A percentile compares a stretch with the other conserved stretches of the same genome.
Conservation (phyloP, 2,113 vertebrate species). For the Nannobrachium achirus region DNA sequence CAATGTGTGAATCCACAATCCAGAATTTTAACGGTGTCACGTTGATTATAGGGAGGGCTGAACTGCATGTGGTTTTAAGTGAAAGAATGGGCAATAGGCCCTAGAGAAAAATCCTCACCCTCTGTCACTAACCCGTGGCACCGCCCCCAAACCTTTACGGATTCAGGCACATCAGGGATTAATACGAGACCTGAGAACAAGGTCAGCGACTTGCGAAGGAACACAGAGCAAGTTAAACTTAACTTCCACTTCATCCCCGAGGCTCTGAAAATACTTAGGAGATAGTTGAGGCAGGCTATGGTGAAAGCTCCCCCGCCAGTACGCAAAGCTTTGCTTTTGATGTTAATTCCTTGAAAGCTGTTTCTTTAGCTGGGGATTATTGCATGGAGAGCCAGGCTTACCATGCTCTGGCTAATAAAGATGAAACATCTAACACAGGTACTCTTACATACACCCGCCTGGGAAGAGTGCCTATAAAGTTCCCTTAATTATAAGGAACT, state of each 20-base stretch:
- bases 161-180: slow-evolving; percentile 75
- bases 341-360: slow-evolving; percentile 86
- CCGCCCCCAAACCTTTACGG: slow-evolving; percentile 43
- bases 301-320: slow-evolving; percentile 81
- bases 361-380: slow-evolving; percentile 86
- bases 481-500: slow-evolving; percentile 79
- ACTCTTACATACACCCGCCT: slow-evolving; percentile 69
- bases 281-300: slow-evolving; percentile 78
- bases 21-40: slow-evolving; percentile 29
- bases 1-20: slow-evolving; percentile 40
- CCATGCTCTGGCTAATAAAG: slow-evolving; percentile 83
- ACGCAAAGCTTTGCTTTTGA: slow-evolving; percentile 83
- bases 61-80: slow-evolving; percentile 18
- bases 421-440: slow-evolving; percentile 85
- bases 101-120: slow-evolving; percentile 38
- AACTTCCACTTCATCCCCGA: slow-evolving; percentile 81
- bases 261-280: slow-evolving; percentile 80
- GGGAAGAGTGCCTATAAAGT: slow-evolving; percentile 73
- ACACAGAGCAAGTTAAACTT: slow-evolving; percentile 81
- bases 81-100: slow-evolving; percentile 37
- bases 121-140: slow-evolving; percentile 55
- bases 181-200: slow-evolving; percentile 79
- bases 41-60: slow-evolving; percentile 56
- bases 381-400: slow-evolving; percentile 81
- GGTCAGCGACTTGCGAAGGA: slow-evolving; percentile 80